Evolutionary conservation across 2,888 invertebrate species (phyloP).

Genomic region (Amaurobius ferox): DNA sequence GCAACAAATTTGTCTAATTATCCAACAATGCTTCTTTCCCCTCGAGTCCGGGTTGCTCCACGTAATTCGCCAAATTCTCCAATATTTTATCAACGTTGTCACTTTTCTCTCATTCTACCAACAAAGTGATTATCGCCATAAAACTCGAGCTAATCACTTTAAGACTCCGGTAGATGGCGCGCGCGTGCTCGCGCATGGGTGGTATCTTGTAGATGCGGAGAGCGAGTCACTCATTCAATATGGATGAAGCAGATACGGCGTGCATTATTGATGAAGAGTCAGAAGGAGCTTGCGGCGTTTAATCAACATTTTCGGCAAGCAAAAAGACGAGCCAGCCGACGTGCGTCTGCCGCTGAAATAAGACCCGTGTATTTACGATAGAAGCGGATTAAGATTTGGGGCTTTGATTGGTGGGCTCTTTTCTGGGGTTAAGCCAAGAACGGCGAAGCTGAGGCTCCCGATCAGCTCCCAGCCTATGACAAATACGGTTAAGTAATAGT

Average conservation of each 20-base stretch:
- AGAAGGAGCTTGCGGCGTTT: slow-evolving; percentile 70
- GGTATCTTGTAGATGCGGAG: slow-evolving; percentile 8
- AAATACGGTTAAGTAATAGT: slow-evolving; percentile 72
- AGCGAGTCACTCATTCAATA: slow-evolving; percentile 59
- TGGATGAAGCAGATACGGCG: slow-evolving; percentile 61
- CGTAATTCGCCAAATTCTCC: slow-evolving; percentile 72
- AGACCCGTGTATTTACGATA: slow-evolving; percentile 67
- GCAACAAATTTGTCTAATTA: slow-evolving; percentile 71
- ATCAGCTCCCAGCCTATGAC: slow-evolving; percentile 63
- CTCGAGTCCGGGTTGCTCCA: slow-evolving; percentile 44
- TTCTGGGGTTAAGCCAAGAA: slow-evolving; percentile 66
- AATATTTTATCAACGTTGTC: slow-evolving; percentile 72
- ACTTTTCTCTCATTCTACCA: slow-evolving; percentile 69
- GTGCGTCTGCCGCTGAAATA: slow-evolving; percentile 50
- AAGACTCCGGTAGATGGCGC: slow-evolving; percentile 66
- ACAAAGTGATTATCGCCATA: slow-evolving; percentile 72
- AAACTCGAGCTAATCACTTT: slow-evolving; percentile 72
- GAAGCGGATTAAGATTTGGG: slow-evolving; percentile 69
- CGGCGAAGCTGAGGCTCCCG: slow-evolving; percentile 52
- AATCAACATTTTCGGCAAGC: slow-evolving; percentile 72
- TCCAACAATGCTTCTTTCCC: slow-evolving; percentile 47
- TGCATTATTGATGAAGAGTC: slow-evolving; percentile 71
- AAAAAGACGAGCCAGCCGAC: slow-evolving; percentile 62
- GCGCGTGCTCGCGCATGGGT: slow-evolving; percentile 47
- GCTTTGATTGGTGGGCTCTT: slow-evolving; percentile 68